Evolutionary conservation across 2,888 invertebrate species (phyloP).

Genomic region (Apantesis nais): DNA sequence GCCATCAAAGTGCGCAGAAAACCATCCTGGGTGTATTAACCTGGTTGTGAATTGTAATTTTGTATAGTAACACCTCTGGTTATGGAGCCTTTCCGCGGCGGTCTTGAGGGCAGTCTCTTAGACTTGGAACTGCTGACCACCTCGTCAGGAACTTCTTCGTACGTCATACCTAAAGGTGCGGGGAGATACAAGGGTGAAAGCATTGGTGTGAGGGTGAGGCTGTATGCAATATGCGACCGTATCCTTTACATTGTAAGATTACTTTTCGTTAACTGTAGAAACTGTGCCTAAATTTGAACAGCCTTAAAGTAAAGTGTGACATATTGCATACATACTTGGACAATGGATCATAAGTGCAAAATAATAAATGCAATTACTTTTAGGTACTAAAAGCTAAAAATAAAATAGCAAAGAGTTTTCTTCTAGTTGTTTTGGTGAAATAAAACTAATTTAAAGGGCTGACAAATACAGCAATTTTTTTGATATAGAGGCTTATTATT

Average conservation of each 20-base stretch:
- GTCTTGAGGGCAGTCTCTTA: slow-evolving; percentile 87
- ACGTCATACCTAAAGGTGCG: slow-evolving; percentile 89
- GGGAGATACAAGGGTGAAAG: slow-evolving; percentile 49
- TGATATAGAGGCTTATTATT: not conserved
- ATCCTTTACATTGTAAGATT: not conserved
- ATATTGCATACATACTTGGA: slow-evolving; percentile 37
- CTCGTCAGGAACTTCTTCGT: slow-evolving; percentile 90
- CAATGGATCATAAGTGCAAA: slow-evolving; percentile 27
- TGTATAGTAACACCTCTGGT: slow-evolving; percentile 83
- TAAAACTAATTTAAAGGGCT: not conserved
- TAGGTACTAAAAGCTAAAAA: slow-evolving; percentile 31
- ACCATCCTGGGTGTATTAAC: slow-evolving; percentile 47
- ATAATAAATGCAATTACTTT: slow-evolving; percentile 14
- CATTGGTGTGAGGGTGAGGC: slow-evolving; percentile 22
- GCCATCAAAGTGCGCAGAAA: not conserved
- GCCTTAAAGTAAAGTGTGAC: not conserved
- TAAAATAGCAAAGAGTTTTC: slow-evolving; percentile 22
- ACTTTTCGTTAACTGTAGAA: not conserved
- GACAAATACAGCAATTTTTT: not conserved
- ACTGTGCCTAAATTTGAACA: not conserved
- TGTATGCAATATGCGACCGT: slow-evolving; percentile 29
- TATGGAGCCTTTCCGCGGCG: slow-evolving; percentile 91
- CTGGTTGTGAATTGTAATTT: slow-evolving; percentile 76
- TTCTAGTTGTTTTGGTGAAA: not conserved
- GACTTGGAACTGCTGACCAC: slow-evolving; percentile 68